phyloP scores from a whole-genome alignment of 2,797 vertebrate species.

The Artibeus jamaicensis region DNA sequence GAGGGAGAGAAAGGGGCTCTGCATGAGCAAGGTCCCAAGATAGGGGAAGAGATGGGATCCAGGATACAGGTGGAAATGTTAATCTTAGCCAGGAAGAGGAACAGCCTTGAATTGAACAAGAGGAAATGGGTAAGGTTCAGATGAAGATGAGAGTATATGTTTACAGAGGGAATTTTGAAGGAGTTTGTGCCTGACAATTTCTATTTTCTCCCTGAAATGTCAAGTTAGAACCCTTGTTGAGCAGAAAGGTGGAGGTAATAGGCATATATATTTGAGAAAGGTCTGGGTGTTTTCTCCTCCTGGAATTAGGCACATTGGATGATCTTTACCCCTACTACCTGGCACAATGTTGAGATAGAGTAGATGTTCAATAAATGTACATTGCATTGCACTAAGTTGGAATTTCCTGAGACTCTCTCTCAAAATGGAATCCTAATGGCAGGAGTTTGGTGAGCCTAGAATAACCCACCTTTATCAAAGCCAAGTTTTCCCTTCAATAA shows the following conservation, averaged over 20 bases:
- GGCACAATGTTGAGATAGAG: not conserved
- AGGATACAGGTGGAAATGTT: not conserved
- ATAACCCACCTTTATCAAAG: not conserved
- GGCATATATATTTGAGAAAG: not conserved
- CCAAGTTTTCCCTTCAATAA: not conserved
- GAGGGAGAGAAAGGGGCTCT: not conserved
- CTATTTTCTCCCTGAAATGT: not conserved
- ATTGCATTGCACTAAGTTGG: not conserved
- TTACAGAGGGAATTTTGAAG: not conserved
- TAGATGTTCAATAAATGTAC: not conserved
- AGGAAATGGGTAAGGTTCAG: not conserved
- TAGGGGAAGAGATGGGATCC: not conserved
- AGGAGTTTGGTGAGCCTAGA: not conserved
- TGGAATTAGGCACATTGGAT: not conserved
- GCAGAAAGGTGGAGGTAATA: not conserved
- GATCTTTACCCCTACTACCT: too few relatives aligned
- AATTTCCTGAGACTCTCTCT: not conserved
- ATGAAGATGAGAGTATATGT: not conserved
- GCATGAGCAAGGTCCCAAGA: not conserved
- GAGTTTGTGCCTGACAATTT: not conserved
- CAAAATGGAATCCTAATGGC: not conserved
- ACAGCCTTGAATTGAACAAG: not conserved
- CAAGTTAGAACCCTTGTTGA: not conserved
- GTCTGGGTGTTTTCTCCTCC: not conserved
- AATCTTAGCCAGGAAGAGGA: not conserved